Percentiles rank a stretch among this genome's conserved stretches.
These are phyloP conservation scores for Capricornis sumatraensis DNA, from an alignment of 2,113 vertebrate species.

Conservation along the genomic window DNA sequence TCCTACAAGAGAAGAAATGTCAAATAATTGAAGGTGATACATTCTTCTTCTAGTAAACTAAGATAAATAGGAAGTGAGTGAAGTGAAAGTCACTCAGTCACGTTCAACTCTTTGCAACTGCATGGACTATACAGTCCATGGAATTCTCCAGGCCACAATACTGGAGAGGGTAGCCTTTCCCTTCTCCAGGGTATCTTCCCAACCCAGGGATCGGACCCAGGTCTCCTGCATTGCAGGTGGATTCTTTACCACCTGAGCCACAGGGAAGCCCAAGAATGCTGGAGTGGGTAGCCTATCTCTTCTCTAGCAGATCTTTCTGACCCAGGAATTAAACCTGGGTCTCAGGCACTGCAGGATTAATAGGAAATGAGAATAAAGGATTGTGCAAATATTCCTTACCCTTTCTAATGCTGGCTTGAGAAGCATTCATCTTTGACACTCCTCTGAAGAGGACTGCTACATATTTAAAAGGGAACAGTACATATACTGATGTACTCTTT, in stretches of 20 bases:
- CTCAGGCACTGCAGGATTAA: background rate
- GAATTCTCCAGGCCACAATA: background rate
- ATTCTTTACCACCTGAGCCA: background rate
- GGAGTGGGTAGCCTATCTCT: background rate
- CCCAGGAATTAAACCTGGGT: background rate
- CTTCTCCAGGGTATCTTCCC: background rate
- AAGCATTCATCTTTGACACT: background rate
- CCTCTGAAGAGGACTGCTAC: background rate
- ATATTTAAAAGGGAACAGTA: background rate
- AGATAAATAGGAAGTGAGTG: background rate
- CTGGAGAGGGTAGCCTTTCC: background rate
- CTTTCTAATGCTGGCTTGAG: background rate
- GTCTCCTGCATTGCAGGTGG: background rate
- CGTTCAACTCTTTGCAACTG: background rate
- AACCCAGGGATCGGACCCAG: background rate
- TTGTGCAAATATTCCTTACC: background rate
- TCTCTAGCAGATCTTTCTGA: background rate
- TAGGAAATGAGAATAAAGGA: background rate
- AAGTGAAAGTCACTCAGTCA: background rate
- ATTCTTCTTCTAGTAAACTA: background rate
- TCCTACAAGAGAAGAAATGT: background rate
- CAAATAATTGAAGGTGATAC: constrained; percentile 28
- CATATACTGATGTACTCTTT: background rate
- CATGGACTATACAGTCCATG: background rate
- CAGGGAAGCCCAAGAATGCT: background rate